phyloP scores from a whole-genome alignment of 2,797 vertebrate genomes.

The Zenarchopterus dispar region DNA sequence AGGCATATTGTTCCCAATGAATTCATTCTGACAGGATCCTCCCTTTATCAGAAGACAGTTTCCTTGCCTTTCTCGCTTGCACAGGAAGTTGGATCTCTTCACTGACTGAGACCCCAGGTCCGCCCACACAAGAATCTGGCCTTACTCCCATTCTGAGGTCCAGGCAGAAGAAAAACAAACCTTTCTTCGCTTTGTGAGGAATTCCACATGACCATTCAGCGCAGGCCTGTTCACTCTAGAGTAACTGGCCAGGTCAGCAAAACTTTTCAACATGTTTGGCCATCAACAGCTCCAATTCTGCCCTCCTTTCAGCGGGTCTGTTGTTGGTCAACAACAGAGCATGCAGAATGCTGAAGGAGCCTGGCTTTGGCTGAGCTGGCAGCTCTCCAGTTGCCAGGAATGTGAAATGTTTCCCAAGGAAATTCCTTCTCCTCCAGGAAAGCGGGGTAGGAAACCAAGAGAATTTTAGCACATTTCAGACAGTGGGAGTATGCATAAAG shows the following conservation, averaged over 20 bases:
- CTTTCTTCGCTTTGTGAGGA: slow-evolving; percentile 64
- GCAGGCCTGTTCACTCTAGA: slow-evolving; percentile 32
- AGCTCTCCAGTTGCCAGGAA: slow-evolving; percentile 67
- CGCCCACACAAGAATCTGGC: slow-evolving; percentile 69
- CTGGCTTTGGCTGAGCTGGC: slow-evolving; percentile 32
- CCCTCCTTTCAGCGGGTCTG: slow-evolving; percentile 32
- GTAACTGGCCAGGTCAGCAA: slow-evolving; percentile 49
- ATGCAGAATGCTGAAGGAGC: slow-evolving; percentile 18
- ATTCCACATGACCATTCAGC: slow-evolving; percentile 54
- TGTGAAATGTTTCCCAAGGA: slow-evolving; percentile 76
- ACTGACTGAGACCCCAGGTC: slow-evolving; percentile 56
- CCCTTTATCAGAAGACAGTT: slow-evolving; percentile 62
- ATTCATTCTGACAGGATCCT: slow-evolving; percentile 73
- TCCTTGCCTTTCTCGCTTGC: slow-evolving; percentile 53
- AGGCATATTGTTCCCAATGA: slow-evolving; percentile 55
- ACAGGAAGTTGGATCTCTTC: slow-evolving; percentile 59
- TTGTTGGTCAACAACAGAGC: slow-evolving; percentile 62
- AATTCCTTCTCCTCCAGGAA: slow-evolving; percentile 77
- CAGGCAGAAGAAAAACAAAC: slow-evolving; percentile 56
- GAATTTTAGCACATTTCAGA: slow-evolving; percentile 70
- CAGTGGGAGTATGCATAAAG: slow-evolving; percentile 60
- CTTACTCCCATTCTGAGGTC: slow-evolving; percentile 58
- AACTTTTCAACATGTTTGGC: slow-evolving; percentile 43
- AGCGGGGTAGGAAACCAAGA: slow-evolving; percentile 69
- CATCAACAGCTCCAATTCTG: slow-evolving; percentile 18